These are phyloP conservation scores for Alouatta palliata DNA, from an alignment of 2,113 vertebrate species.

Conservation along the genomic window DNA sequence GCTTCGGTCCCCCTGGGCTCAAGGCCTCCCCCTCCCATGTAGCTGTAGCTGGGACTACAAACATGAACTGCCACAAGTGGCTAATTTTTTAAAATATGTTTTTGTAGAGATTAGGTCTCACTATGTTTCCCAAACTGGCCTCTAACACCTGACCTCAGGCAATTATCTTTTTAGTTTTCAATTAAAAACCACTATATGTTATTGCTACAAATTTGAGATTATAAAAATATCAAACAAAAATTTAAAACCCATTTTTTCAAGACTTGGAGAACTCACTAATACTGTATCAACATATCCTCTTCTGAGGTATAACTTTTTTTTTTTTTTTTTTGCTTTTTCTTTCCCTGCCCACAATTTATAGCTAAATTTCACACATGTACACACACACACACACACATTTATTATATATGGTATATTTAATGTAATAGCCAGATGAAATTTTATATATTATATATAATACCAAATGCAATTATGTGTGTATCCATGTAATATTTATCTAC, in stretches of 20 bases:
- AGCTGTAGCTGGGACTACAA: too few species aligned
- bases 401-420: neutral
- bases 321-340: neutral
- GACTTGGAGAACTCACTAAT: neutral
- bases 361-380: neutral
- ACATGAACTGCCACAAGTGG: neutral
- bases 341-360: neutral
- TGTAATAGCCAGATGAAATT: neutral
- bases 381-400: neutral
- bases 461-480: neutral
- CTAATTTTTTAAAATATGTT: too few species aligned
- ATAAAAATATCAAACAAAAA: neutral
- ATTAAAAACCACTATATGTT: neutral
- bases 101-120: too few species aligned
- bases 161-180: neutral
- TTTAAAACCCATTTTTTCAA: neutral
- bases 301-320: neutral
- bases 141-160: too few species aligned
- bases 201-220: neutral
- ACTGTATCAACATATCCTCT: neutral
- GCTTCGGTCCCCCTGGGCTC: neutral
- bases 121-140: too few species aligned
- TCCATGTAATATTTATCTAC: neutral
- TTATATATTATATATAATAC: neutral
- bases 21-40: too few species aligned